Percentiles rank a stretch among this genome's conserved stretches.
phyloP scores from a whole-genome alignment of 1,140 invertebrate species.

The Eciton burchellii region DNA sequence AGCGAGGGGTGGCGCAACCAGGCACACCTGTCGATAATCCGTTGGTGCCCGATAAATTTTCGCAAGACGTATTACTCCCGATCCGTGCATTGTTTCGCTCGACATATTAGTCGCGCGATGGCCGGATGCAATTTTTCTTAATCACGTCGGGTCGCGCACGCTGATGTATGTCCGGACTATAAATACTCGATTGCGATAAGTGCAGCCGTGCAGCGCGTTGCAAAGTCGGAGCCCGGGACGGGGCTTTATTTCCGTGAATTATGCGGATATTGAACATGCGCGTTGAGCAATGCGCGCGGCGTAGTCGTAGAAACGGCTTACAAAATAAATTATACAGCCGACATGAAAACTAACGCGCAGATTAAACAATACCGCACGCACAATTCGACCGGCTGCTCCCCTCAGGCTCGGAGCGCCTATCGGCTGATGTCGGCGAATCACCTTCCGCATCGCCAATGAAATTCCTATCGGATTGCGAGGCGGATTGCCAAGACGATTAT shows the following conservation, averaged over 20 bases:
- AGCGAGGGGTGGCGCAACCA: conserved; percentile 14
- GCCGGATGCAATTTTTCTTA: conserved; percentile 53
- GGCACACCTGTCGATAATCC: conserved; percentile 62
- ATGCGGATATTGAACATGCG: not conserved
- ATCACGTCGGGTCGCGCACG: conserved; percentile 33
- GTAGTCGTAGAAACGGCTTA: no score
- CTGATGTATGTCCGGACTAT: conserved; percentile 27
- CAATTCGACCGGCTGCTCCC: not conserved
- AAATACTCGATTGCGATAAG: conserved; percentile 19
- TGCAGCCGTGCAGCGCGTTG: not conserved
- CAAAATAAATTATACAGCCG: no score
- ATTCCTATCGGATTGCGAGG: no score
- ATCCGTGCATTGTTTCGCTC: conserved; percentile 48
- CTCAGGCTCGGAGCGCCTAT: no score
- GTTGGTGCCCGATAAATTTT: conserved; percentile 54
- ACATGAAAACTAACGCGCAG: no score
- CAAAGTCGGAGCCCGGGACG: not conserved
- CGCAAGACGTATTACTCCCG: conserved; percentile 59
- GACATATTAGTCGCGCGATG: conserved; percentile 53
- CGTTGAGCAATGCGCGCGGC: no score
- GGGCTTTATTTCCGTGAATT: not conserved
- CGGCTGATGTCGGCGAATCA: not conserved
- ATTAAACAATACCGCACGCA: conserved; percentile 4
- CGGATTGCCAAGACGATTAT: not conserved
- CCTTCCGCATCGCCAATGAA: not conserved